Evolutionary conservation across 2,113 vertebrate species (phyloP).

Genomic region (Tenebrosternarchus preto): DNA sequence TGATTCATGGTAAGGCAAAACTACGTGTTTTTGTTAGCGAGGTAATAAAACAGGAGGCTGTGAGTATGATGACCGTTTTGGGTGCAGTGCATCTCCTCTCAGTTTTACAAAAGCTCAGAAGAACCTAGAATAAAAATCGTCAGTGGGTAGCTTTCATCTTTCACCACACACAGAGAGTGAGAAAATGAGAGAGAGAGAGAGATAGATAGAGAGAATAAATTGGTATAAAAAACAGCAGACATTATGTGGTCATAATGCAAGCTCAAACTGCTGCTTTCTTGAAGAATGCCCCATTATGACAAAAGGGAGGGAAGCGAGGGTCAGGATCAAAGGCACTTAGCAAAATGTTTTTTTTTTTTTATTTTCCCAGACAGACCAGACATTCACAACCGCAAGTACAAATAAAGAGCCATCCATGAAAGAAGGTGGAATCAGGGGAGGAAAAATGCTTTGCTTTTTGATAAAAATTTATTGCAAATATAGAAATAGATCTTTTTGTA

Average conservation of each 20-base stretch:
- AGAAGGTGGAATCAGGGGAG: not conserved
- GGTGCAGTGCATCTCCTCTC: too few species aligned
- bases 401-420: not conserved
- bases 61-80: too few species aligned
- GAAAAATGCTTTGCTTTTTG: conserved; percentile 11
- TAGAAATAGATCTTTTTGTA: conserved; percentile 58
- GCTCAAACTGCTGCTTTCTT: not conserved
- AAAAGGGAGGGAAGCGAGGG: not conserved
- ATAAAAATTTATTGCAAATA: conserved; percentile 64
- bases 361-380: not conserved
- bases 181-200: not conserved
- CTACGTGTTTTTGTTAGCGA: too few species aligned
- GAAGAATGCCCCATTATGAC: too few species aligned
- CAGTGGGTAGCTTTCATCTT: too few species aligned
- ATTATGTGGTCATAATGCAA: not conserved
- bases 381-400: not conserved
- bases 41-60: too few species aligned
- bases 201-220: too few species aligned
- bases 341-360: not conserved
- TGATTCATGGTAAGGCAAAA: too few species aligned
- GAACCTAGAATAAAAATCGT: too few species aligned
- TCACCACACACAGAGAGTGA: too few species aligned
- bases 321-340: not conserved
- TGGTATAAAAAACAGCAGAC: not conserved
- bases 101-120: too few species aligned